Base-by-base conservation (phyloP, 2,888 invertebrate genomes). In the Tetramorium bicarinatum region DNA sequence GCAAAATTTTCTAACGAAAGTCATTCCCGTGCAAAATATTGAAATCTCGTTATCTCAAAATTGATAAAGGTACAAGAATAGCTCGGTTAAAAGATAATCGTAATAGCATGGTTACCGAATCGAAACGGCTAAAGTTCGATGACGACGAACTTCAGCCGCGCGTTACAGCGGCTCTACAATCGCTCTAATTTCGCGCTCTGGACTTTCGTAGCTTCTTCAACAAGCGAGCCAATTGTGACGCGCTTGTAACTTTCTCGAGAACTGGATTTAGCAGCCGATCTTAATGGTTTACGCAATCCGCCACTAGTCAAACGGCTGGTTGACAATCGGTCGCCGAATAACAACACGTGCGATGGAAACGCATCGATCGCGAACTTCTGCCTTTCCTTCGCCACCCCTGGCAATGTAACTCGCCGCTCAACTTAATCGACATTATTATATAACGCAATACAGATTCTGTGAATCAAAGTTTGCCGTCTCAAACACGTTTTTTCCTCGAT, bases 151-250 rank as follows among this genome's bases (percentile, higher is more conserved):
- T 41, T 41, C 21, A 41, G n/a, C 7, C 34, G 7, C 21, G 3
- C 25, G 44, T 1, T 64, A 13, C 18, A n/a, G 8, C 34, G 18
- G 38, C 18, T 44, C 2, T 34, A 21, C 11, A 21, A 74, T n/a
- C n/a, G 34, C 34, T n/a, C 8, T 62, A 44, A 29, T 75, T 75
- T 25, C 49, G 15, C 21, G 0, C 4, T n/a, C 8, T 8, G 74
- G 41, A 59, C 61, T 75, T 84, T 61, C 34, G 29, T 7, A 62
- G 81, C 84, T 83, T 86, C 84, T 41, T 74, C 54, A 56, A 49
- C 59, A 34, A 64, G 34, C 1, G 18, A 21, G 9, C 18, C 21
- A 25, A 11, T 41, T 49, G 8, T 34, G 38, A 56, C 25, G 18
- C 21, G 3, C 34, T n/a, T 6, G 49, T 25, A 13, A 34, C 3